Evolutionary conservation across 2,888 invertebrate genomes (phyloP).

Genomic region (Epistrophe grossulariae): DNA sequence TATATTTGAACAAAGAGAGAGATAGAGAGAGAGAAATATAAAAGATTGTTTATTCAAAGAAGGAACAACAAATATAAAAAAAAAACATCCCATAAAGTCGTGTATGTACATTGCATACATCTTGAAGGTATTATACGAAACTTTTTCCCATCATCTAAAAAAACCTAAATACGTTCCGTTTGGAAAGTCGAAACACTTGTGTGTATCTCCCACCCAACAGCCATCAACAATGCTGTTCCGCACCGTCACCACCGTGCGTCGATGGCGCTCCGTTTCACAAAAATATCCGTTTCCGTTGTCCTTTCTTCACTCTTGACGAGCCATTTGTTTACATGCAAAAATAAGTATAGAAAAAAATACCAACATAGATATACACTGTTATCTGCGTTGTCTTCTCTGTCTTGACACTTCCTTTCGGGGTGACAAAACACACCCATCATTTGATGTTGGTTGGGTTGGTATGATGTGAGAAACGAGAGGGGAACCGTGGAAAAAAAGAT

Average conservation of each 20-base stretch:
- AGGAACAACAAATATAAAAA: constrained; percentile 21
- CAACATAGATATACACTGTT: neutral
- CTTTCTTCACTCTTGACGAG: constrained; percentile 64
- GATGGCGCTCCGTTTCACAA: neutral
- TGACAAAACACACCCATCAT: constrained; percentile 24
- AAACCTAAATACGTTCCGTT: constrained; percentile 6
- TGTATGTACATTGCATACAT: constrained; percentile 5
- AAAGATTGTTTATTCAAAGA: constrained; percentile 26
- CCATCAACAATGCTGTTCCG: neutral
- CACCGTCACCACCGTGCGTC: neutral
- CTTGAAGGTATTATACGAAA: constrained; percentile 24
- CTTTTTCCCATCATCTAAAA: constrained; percentile 12
- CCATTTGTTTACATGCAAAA: constrained; percentile 67
- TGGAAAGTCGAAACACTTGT: neutral
- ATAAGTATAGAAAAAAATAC: constrained; percentile 27
- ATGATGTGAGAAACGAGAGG: neutral
- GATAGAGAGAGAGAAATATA: neutral
- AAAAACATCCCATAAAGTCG: constrained; percentile 19
- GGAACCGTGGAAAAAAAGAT: constrained; percentile 9
- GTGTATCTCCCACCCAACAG: neutral
- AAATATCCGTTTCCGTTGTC: constrained; percentile 61
- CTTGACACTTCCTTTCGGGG: constrained; percentile 49
- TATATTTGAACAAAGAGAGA: neutral
- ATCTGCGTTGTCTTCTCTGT: constrained; percentile 37
- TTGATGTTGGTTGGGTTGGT: neutral